Conservation (phyloP, 2,797 vertebrate species). For the Martes flavigula region DNA sequence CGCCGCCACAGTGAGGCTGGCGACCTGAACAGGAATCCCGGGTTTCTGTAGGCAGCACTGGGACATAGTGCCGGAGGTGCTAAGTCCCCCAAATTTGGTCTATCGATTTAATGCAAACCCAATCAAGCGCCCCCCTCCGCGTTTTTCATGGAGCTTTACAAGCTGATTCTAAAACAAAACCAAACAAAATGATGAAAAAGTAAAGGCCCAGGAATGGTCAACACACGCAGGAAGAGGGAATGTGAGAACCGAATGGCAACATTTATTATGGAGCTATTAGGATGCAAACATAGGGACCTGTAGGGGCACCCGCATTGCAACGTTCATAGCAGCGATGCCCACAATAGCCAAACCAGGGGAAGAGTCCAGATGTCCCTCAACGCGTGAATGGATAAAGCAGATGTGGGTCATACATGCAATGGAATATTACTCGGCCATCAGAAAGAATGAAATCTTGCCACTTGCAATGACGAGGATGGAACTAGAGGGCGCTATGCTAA, state of each 20-base stretch:
- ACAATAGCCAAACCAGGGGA: background rate
- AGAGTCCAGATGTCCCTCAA: background rate
- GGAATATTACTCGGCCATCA: background rate
- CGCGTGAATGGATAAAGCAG: background rate
- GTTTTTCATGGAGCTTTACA: background rate
- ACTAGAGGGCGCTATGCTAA: background rate
- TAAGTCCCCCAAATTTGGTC: background rate
- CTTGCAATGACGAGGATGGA: background rate
- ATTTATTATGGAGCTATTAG: background rate
- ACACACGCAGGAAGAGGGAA: background rate
- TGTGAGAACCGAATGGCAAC: accelerated
- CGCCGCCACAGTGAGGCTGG: accelerated
- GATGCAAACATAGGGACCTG: background rate
- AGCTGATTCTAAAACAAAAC: background rate
- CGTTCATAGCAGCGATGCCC: background rate
- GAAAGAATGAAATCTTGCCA: background rate
- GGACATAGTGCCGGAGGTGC: accelerated
- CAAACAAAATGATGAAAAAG: background rate
- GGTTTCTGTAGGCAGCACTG: background rate
- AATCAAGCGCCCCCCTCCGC: too few relatives aligned
- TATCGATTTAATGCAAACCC: background rate
- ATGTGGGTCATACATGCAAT: background rate
- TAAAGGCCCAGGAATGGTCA: background rate
- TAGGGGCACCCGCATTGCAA: background rate
- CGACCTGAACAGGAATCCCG: accelerated